These are phyloP conservation scores for Parelbella ahira DNA, from an alignment of 2,888 invertebrate genomes.

Conservation along the genomic window DNA sequence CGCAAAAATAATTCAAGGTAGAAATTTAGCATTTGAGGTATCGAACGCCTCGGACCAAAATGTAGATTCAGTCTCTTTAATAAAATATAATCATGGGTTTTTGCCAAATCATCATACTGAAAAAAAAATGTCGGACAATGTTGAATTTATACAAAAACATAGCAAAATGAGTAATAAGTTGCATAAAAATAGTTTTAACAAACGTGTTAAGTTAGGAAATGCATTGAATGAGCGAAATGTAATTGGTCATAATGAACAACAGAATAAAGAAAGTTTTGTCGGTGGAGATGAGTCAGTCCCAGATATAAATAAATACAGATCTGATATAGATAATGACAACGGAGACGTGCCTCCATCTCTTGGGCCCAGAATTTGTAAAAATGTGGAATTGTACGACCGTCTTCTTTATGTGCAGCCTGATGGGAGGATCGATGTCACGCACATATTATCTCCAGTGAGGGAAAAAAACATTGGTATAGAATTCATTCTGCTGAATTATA, in stretches of 20 bases:
- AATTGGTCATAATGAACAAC: slow-evolving; percentile 47
- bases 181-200: slow-evolving; percentile 45
- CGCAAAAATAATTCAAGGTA: slow-evolving; percentile 41
- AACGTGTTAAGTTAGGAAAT: slow-evolving; percentile 64
- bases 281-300: slow-evolving; percentile 60
- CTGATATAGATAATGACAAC: slow-evolving; percentile 45
- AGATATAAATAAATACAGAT: slow-evolving; percentile 59
- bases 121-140: slow-evolving; percentile 24
- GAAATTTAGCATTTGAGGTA: slow-evolving; percentile 49
- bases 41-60: slow-evolving; percentile 49
- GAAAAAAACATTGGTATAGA: slow-evolving; percentile 54
- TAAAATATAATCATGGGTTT: slow-evolving; percentile 61
- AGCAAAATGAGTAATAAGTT: slow-evolving; percentile 27
- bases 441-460: slow-evolving; percentile 56
- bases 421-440: slow-evolving; percentile 56
- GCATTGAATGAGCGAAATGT: slow-evolving; percentile 58
- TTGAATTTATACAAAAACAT: slow-evolving; percentile 24
- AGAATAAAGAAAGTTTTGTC: slow-evolving; percentile 56
- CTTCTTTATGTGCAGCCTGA: slow-evolving; percentile 60
- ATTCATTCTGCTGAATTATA: slow-evolving; percentile 62
- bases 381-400: slow-evolving; percentile 48
- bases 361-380: slow-evolving; percentile 57
- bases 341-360: slow-evolving; percentile 47
- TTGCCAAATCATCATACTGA: slow-evolving; percentile 42
- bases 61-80: slow-evolving; percentile 46